phyloP scores from a whole-genome alignment of 2,888 invertebrate species.

The Drosophila austrosaltans region DNA sequence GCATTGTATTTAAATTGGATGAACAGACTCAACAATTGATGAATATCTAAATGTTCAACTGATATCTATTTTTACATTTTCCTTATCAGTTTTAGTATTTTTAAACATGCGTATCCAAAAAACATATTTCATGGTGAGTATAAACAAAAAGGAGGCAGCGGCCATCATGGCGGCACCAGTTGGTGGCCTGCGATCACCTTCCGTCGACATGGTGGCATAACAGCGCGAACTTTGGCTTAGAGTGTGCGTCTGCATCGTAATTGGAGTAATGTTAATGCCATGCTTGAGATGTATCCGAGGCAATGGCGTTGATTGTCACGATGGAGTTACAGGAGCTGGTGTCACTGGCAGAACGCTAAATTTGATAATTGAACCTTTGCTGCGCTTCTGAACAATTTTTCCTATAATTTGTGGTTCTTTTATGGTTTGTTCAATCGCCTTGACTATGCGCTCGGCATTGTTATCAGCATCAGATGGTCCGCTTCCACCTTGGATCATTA shows the following conservation, averaged over 20 bases:
- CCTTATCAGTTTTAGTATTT: neutral
- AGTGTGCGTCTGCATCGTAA: neutral
- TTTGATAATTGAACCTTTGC: slow-evolving; percentile 86
- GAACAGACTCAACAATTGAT: neutral
- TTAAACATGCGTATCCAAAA: slow-evolving; percentile 42
- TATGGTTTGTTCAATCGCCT: slow-evolving; percentile 84
- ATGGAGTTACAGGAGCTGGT: slow-evolving; percentile 1
- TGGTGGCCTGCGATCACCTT: neutral
- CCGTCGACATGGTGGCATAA: slow-evolving; percentile 30
- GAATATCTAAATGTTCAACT: neutral
- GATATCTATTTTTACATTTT: neutral
- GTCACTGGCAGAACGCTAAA: slow-evolving; percentile 86
- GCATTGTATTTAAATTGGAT: neutral
- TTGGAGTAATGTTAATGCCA: neutral
- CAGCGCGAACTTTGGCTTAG: slow-evolving; percentile 16
- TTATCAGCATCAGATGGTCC: slow-evolving; percentile 54
- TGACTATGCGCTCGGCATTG: slow-evolving; percentile 85
- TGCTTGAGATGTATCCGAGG: slow-evolving; percentile 29
- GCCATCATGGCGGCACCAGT: slow-evolving; percentile 9
- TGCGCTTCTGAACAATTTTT: slow-evolving; percentile 87
- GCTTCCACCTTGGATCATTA: slow-evolving; percentile 75
- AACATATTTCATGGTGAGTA: slow-evolving; percentile 54
- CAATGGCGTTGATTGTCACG: slow-evolving; percentile 63
- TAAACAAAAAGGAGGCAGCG: slow-evolving; percentile 33
- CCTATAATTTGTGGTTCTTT: slow-evolving; percentile 84